Evolutionary conservation across 37 sponge, comb jelly and placozoan species (phyloP).

Genomic region (Corticium candelabrum): DNA sequence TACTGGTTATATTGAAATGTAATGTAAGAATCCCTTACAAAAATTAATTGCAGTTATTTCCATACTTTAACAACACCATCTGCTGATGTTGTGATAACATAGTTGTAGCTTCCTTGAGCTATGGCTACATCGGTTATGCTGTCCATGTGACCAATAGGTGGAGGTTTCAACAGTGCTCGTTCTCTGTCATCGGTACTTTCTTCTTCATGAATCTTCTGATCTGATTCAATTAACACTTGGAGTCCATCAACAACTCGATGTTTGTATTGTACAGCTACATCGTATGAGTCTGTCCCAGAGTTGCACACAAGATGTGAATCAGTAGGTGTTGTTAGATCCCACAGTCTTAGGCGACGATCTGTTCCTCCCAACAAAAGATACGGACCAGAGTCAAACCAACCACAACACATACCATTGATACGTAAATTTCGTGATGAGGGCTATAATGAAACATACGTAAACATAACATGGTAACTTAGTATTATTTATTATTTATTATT

Average conservation of each 20-base stretch:
- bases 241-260: neutral
- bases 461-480: neutral
- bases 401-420: neutral
- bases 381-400: neutral
- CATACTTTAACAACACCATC: neutral
- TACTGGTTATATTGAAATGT: no score
- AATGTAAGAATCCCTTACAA: no score
- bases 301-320: neutral
- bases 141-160: slow-evolving; percentile 53
- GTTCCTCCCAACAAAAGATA: slow-evolving; percentile 57
- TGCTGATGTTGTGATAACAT: neutral
- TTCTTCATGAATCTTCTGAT: no score
- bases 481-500: no score
- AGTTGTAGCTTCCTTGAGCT: neutral
- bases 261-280: neutral
- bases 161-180: neutral
- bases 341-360: slow-evolving; percentile 53
- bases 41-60: neutral
- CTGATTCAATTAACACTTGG: neutral
- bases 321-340: slow-evolving; percentile 37
- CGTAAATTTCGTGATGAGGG: neutral
- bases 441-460: neutral
- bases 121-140: slow-evolving; percentile 65
- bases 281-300: neutral
- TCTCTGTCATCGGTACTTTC: neutral